Conservation (phyloP, 2,888 invertebrate genomes). For the Diarsia brunnea region DNA sequence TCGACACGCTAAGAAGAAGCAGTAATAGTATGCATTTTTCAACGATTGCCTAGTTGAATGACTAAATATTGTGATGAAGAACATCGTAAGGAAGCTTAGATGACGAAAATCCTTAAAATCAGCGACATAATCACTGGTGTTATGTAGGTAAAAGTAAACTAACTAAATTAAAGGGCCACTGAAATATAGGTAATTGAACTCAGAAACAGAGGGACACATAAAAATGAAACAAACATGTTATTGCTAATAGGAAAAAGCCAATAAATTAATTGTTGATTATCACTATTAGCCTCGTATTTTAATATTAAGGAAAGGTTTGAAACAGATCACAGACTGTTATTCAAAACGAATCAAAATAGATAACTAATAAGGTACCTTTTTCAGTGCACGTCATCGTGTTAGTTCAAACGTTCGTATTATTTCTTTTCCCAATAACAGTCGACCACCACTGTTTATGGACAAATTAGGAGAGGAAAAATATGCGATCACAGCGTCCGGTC, state of each 20-base stretch:
- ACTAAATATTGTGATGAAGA: no score
- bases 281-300: conserved; percentile 1
- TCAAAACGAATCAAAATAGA: conserved; percentile 8
- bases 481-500: conserved; percentile 31
- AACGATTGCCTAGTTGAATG: no score
- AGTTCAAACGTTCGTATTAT: conserved; percentile 32
- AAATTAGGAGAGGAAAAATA: conserved; percentile 62
- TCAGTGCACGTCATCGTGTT: conserved; percentile 13
- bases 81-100: no score
- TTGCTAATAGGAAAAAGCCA: background rate
- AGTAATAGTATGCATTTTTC: no score
- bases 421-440: conserved; percentile 49
- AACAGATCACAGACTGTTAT: conserved; percentile 14
- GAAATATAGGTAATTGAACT: background rate
- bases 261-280: conserved; percentile 11
- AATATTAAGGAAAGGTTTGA: conserved; percentile 4
- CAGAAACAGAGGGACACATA: background rate
- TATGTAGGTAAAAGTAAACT: no score
- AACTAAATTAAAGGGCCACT: background rate
- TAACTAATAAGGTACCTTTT: background rate
- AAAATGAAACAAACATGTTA: background rate
- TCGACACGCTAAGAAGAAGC: no score
- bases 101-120: no score
- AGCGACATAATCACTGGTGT: no score
- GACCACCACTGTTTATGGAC: conserved; percentile 20